Percentiles rank a stretch among this genome's conserved stretches.
These are phyloP conservation scores for Pammene fasciana DNA, from an alignment of 2,888 invertebrate genomes.

Conservation along the genomic window DNA sequence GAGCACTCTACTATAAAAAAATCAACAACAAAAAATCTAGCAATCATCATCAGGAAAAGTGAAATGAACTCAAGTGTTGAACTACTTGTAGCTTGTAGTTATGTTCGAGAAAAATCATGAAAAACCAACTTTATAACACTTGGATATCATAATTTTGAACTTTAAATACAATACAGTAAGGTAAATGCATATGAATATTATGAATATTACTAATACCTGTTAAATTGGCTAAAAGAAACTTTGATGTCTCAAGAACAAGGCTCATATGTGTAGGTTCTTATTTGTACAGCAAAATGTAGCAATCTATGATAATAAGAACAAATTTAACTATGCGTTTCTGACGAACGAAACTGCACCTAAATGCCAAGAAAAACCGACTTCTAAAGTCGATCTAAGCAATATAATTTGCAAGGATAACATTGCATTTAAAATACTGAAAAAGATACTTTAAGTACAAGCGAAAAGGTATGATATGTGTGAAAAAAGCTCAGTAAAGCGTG, in stretches of 20 bases:
- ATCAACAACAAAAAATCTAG: neutral
- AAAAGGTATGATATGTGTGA: slow-evolving; percentile 4
- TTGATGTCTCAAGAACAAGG: neutral
- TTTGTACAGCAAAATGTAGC: slow-evolving; percentile 19
- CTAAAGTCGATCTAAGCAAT: neutral
- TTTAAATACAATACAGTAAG: slow-evolving; percentile 1
- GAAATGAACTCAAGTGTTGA: slow-evolving; percentile 8
- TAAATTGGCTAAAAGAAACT: neutral
- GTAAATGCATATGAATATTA: slow-evolving; percentile 12
- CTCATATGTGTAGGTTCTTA: slow-evolving; percentile 1
- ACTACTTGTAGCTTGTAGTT: neutral
- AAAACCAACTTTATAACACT: neutral
- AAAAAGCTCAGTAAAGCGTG: slow-evolving; percentile 46
- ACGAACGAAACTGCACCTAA: slow-evolving; percentile 1
- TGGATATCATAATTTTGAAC: neutral
- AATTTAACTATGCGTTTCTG: neutral
- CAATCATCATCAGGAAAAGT: slow-evolving; percentile 11
- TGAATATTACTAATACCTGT: neutral
- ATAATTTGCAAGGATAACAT: neutral
- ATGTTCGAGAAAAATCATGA: slow-evolving; percentile 7
- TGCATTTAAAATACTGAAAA: neutral
- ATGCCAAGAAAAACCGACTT: neutral
- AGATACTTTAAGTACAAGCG: neutral
- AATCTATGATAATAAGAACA: slow-evolving; percentile 13
- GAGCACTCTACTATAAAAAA: neutral